A percentile compares a stretch with the other conserved stretches of the same genome.
Conservation (phyloP, 2,113 vertebrate genomes). For the Anguilla japonica region DNA sequence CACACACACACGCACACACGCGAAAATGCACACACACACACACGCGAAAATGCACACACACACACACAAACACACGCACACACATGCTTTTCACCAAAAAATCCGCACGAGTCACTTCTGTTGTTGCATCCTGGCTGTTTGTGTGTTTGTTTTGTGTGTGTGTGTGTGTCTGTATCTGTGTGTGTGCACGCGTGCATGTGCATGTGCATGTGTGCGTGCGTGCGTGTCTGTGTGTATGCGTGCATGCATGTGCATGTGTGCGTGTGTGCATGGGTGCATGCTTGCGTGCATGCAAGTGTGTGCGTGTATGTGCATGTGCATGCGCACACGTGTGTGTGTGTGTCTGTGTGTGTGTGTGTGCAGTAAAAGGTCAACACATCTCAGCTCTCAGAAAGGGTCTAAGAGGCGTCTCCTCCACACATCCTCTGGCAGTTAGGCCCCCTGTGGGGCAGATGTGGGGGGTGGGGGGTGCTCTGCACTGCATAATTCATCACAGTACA, state of each 20-base stretch:
- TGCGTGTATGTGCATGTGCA: neutral
- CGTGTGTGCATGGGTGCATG: neutral
- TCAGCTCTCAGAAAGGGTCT: neutral
- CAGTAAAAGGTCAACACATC: neutral
- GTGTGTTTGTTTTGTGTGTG: neutral
- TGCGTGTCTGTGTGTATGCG: no score
- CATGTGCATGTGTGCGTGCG: constrained; percentile 39
- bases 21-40: no score
- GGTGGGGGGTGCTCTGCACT: neutral
- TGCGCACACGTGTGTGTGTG: constrained; percentile 39
- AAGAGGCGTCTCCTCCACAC: neutral
- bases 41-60: no score
- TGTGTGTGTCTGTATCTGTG: neutral
- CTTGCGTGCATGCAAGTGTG: neutral
- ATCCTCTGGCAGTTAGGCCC: neutral
- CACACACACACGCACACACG: neutral
- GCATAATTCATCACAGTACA: neutral
- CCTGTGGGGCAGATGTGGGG: neutral
- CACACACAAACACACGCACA: no score
- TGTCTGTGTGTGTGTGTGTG: constrained; percentile 36
- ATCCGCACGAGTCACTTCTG: neutral
- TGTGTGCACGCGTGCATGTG: constrained; percentile 35
- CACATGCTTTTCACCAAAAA: neutral
- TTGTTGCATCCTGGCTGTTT: neutral
- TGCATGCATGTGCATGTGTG: neutral